phyloP scores from a whole-genome alignment of 2,113 vertebrate genomes.

The Campylorhamphus procurvoides region DNA sequence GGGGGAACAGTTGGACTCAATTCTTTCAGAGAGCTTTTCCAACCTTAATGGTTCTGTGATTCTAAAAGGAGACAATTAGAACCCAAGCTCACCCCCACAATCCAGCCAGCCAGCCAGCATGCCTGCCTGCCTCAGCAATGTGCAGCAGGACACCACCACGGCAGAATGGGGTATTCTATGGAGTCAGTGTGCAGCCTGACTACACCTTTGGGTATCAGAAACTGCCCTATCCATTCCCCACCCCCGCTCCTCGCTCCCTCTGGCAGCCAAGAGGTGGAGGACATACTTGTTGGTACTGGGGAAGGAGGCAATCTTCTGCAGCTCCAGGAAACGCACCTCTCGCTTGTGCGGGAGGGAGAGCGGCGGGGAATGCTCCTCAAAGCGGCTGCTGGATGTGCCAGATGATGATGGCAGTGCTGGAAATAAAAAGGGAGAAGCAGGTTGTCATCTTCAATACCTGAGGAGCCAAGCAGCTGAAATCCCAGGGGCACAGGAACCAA shows the following conservation, averaged over 20 bases:
- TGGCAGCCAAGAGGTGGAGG: neutral
- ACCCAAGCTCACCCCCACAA: neutral
- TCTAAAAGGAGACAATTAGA: neutral
- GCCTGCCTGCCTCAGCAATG: rapidly evolving
- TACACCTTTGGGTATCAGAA: rapidly evolving
- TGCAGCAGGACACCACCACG: neutral
- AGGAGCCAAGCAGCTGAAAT: neutral
- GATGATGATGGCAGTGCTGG: neutral
- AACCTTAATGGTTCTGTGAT: neutral
- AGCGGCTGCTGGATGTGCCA: slow-evolving; percentile 46
- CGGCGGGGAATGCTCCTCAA: slow-evolving; percentile 75
- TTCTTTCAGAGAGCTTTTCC: neutral
- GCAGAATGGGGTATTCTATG: neutral
- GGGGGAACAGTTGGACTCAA: rapidly evolving
- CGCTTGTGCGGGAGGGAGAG: slow-evolving; percentile 54
- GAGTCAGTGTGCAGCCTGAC: rapidly evolving
- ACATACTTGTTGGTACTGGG: slow-evolving; percentile 72
- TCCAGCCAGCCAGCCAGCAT: neutral
- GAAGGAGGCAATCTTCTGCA: slow-evolving; percentile 81
- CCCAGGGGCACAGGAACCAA: neutral
- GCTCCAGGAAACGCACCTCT: slow-evolving; percentile 84
- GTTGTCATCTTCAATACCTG: neutral
- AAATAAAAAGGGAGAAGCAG: neutral
- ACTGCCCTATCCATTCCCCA: rapidly evolving
- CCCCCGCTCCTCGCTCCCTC: rapidly evolving